Evolutionary conservation across 2,888 invertebrate genomes (phyloP).

Genomic region (Limenitis camilla): DNA sequence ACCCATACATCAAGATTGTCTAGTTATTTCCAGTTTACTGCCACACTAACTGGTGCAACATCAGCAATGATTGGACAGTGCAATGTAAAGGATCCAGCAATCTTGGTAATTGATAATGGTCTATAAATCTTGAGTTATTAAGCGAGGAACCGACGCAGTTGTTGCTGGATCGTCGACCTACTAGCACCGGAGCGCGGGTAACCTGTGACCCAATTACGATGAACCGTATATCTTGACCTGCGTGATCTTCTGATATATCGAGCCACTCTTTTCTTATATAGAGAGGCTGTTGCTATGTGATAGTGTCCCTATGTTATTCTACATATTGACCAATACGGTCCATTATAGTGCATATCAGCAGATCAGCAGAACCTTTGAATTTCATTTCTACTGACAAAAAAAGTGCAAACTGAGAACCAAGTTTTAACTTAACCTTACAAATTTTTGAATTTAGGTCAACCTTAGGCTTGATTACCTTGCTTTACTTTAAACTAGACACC

Average conservation of each 20-base stretch:
- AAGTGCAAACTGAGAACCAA: background rate
- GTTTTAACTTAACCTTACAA: background rate
- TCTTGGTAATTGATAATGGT: constrained; percentile 41
- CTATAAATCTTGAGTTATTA: constrained; percentile 40
- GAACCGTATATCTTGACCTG: constrained; percentile 13
- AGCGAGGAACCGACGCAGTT: constrained; percentile 13
- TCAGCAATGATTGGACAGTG: constrained; percentile 25
- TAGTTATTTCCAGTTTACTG: constrained; percentile 27
- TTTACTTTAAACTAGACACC: no score
- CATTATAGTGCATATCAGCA: no score
- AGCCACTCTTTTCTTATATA: background rate
- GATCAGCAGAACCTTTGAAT: no score
- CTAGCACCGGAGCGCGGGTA: constrained; percentile 16
- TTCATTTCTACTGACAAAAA: background rate
- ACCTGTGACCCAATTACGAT: constrained; percentile 18
- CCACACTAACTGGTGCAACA: constrained; percentile 22
- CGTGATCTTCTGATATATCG: constrained; percentile 8
- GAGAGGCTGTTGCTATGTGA: background rate
- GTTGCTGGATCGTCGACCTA: constrained; percentile 19
- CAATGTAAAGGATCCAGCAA: constrained; percentile 30
- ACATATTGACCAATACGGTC: no score
- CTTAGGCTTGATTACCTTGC: no score
- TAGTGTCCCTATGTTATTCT: background rate
- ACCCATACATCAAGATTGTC: no score
- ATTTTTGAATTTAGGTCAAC: background rate